A percentile compares a stretch with the other conserved stretches of the same genome.
phyloP scores from a whole-genome alignment of 2,888 invertebrate species.

The Merodon equestris region DNA sequence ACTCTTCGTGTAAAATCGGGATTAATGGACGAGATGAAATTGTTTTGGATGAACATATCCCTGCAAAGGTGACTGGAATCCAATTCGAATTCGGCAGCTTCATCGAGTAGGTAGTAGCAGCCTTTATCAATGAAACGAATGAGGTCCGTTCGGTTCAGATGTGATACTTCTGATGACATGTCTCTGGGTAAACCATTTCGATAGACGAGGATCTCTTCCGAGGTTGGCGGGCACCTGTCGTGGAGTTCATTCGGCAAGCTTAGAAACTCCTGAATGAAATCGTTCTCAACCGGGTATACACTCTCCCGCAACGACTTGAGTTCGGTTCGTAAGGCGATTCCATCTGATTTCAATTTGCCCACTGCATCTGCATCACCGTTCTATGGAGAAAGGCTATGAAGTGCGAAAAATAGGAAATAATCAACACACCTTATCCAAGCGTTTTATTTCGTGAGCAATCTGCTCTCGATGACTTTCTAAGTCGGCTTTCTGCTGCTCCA shows the following conservation, averaged over 20 bases:
- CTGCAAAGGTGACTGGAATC: slow-evolving; percentile 74
- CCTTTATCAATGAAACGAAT: slow-evolving; percentile 79
- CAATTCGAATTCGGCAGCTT: slow-evolving; percentile 87
- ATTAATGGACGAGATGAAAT: slow-evolving; percentile 85
- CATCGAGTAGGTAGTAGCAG: slow-evolving; percentile 83
- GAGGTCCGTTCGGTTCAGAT: slow-evolving; percentile 74
- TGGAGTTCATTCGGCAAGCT: slow-evolving; percentile 86
- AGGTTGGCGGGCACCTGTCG: slow-evolving; percentile 80
- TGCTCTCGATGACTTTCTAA: slow-evolving; percentile 81
- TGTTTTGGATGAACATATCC: slow-evolving; percentile 77
- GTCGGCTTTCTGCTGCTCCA: slow-evolving; percentile 79
- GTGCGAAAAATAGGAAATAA: too few relatives aligned
- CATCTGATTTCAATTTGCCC: slow-evolving; percentile 81
- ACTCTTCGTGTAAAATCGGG: slow-evolving; percentile 88
- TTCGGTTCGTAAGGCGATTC: slow-evolving; percentile 82
- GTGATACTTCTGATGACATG: slow-evolving; percentile 72
- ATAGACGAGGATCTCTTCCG: slow-evolving; percentile 73
- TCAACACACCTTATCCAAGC: slow-evolving; percentile 76
- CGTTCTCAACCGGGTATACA: slow-evolving; percentile 87
- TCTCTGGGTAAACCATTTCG: slow-evolving; percentile 71
- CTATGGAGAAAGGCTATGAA: neutral
- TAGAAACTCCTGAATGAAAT: slow-evolving; percentile 83
- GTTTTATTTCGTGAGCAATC: slow-evolving; percentile 80
- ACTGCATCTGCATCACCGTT: slow-evolving; percentile 72
- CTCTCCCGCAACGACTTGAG: slow-evolving; percentile 83